Percentiles rank a stretch among this genome's conserved stretches.
These are phyloP conservation scores for Parasteatoda lunata DNA, from an alignment of 2,888 invertebrate species.

Conservation along the genomic window DNA sequence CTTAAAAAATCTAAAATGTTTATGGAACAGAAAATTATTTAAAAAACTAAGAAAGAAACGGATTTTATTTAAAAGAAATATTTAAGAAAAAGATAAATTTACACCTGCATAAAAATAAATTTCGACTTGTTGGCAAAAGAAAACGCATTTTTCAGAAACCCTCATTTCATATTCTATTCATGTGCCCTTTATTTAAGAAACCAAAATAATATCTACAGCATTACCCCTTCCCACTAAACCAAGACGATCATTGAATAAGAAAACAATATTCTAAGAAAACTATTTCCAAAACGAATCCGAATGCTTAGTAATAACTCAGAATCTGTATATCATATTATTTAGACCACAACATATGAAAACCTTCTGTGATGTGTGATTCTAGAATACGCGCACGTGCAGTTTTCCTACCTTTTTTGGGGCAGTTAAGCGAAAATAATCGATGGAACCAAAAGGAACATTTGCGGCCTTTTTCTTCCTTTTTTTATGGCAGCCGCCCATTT, in stretches of 20 bases:
- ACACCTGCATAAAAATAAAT: too few relatives aligned
- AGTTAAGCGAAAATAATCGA: conserved; percentile 56
- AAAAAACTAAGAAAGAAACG: too few relatives aligned
- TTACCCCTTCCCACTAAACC: neutral
- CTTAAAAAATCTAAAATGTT: too few relatives aligned
- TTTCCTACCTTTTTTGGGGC: conserved; percentile 23
- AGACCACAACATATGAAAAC: conserved; percentile 9
- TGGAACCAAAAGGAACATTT: conserved; percentile 54
- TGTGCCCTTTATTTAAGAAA: too few relatives aligned
- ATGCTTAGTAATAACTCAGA: conserved; percentile 14
- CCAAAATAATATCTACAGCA: too few relatives aligned
- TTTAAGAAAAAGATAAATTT: too few relatives aligned
- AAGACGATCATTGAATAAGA: neutral
- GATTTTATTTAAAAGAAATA: too few relatives aligned
- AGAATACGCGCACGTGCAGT: conserved; percentile 50
- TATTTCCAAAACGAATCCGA: neutral
- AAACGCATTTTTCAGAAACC: too few relatives aligned
- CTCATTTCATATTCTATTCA: too few relatives aligned
- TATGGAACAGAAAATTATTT: too few relatives aligned
- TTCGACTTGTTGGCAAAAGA: too few relatives aligned
- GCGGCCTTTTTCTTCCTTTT: conserved; percentile 37
- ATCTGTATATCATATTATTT: conserved; percentile 25
- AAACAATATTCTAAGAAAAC: neutral
- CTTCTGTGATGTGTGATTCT: conserved; percentile 27
- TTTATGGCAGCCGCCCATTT: conserved; percentile 34